Percentiles rank a stretch among this genome's conserved stretches.
These are phyloP conservation scores for Daubentonia madagascariensis DNA, from an alignment of 2,113 vertebrate genomes.

Conservation along the genomic window DNA sequence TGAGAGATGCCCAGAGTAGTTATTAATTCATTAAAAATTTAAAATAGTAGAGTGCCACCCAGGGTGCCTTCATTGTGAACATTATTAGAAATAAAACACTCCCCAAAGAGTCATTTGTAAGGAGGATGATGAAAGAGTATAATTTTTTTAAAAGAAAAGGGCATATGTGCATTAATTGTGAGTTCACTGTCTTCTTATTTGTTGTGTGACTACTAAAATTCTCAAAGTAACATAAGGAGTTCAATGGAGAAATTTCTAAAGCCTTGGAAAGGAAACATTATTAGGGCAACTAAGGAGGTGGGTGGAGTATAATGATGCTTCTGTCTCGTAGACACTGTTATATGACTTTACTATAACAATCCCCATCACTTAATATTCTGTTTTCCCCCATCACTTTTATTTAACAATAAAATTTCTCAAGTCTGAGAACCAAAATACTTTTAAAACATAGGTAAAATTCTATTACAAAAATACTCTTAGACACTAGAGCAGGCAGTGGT, in stretches of 20 bases:
- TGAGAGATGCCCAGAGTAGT: neutral
- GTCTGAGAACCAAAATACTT: neutral
- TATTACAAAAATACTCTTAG: neutral
- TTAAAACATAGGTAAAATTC: neutral
- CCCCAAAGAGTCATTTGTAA: neutral
- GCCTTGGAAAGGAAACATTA: neutral
- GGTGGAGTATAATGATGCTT: neutral
- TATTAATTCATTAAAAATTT: constrained; percentile 35
- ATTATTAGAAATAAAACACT: neutral
- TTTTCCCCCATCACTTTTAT: neutral
- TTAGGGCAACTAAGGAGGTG: neutral
- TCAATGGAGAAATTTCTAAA: neutral
- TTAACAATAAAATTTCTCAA: neutral
- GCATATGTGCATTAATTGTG: neutral
- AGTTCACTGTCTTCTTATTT: neutral
- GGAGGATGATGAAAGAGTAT: neutral
- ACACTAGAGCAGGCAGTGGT: rapidly evolving
- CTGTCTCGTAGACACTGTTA: neutral
- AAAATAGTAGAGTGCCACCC: neutral
- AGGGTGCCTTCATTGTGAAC: neutral
- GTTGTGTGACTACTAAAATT: neutral
- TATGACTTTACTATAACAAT: neutral
- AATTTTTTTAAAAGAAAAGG: constrained; percentile 32
- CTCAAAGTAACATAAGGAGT: neutral
- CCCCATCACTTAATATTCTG: neutral